Conservation (phyloP, 53 echinoderm and acorn worm genomes). For the Mesocentrotus franciscanus region DNA sequence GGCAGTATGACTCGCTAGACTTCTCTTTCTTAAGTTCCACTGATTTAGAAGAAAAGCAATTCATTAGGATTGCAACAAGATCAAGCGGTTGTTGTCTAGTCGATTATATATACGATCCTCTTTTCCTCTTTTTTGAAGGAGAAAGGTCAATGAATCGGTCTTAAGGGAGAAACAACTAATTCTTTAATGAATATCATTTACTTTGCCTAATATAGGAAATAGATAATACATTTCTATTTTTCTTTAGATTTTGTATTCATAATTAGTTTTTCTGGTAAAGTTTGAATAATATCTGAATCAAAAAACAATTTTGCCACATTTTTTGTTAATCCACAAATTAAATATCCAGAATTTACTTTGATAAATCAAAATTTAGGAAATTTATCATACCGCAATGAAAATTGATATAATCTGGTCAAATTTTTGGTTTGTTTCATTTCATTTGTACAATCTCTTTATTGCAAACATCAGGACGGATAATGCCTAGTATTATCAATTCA, state of each 20-base stretch:
- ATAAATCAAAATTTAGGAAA: no score
- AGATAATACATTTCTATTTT: background rate
- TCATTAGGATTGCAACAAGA: slow-evolving; percentile 53
- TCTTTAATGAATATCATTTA: background rate
- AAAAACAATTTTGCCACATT: no score
- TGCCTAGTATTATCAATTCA: no score
- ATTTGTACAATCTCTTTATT: no score
- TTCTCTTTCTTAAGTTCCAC: background rate
- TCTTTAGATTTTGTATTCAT: background rate
- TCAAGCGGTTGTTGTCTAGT: slow-evolving; percentile 16
- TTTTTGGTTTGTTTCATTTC: no score
- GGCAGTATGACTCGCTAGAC: background rate
- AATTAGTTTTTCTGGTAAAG: background rate
- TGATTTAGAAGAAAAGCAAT: slow-evolving; percentile 16
- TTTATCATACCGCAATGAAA: no score
- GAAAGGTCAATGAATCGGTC: background rate
- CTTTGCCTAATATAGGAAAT: background rate
- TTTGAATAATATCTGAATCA: background rate
- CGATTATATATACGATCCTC: slow-evolving; percentile 22
- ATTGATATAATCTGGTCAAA: no score
- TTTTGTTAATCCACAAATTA: no score
- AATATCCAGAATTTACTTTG: no score
- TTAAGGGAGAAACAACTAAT: background rate
- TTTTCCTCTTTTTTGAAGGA: background rate
- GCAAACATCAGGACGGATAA: no score